Conservation (phyloP, 30 jellyfish, hydroid and myxozoan species). For the Mastigias papua region DNA sequence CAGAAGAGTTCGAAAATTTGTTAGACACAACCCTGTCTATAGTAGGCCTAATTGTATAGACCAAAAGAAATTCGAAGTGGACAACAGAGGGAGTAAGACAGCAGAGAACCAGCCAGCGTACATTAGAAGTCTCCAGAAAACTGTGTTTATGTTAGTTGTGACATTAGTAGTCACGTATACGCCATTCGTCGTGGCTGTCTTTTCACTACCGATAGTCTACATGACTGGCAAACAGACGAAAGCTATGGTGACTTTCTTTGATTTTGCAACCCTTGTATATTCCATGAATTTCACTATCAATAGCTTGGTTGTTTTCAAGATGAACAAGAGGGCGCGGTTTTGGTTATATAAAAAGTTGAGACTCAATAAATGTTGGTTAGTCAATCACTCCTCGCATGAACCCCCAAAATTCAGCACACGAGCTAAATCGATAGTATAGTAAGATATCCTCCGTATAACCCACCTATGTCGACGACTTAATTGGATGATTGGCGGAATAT, state of each 20-base stretch:
- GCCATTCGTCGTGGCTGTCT: not conserved
- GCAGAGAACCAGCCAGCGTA: not conserved
- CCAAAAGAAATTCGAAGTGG: not conserved
- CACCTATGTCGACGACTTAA: no score
- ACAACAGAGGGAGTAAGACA: not conserved
- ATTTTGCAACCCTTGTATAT: not conserved
- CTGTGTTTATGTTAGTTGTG: not conserved
- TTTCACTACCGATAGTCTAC: not conserved
- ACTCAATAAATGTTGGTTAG: not conserved
- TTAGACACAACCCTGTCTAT: not conserved
- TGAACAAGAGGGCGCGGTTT: not conserved
- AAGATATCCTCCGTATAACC: no score
- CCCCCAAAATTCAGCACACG: no score
- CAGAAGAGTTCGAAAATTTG: not conserved
- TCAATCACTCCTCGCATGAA: no score
- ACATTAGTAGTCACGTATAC: not conserved
- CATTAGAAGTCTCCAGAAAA: not conserved
- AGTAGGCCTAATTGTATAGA: not conserved
- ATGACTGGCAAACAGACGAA: not conserved
- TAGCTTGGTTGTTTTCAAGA: not conserved
- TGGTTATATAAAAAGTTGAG: not conserved
- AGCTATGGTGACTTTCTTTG: not conserved
- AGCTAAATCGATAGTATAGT: no score
- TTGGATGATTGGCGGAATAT: no score
- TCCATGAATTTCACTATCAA: not conserved